phyloP scores from a whole-genome alignment of 2,797 vertebrate genomes.

The Todus mexicanus region DNA sequence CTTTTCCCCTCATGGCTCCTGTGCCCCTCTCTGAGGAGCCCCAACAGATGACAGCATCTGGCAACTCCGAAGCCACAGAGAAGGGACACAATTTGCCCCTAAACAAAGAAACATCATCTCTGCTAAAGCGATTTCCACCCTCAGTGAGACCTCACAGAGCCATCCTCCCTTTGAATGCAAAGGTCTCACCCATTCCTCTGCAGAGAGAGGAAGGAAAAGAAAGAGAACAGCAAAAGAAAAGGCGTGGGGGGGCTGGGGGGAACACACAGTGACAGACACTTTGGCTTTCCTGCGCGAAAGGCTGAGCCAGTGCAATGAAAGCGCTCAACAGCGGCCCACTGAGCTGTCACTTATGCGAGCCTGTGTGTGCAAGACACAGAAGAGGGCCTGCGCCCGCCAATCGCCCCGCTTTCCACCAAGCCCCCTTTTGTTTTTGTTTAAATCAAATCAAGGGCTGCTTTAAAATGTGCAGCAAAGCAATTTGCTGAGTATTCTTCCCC shows the following conservation, averaged over 20 bases:
- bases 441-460: conserved; percentile 60
- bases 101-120: conserved; percentile 67
- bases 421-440: conserved; percentile 70
- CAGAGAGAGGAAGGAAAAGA: conserved; percentile 44
- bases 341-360: conserved; percentile 59
- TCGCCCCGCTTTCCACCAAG: conserved; percentile 54
- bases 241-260: background rate
- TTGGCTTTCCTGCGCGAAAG: conserved; percentile 54
- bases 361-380: conserved; percentile 31
- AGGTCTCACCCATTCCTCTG: conserved; percentile 67
- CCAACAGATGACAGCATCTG: conserved; percentile 49
- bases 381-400: conserved; percentile 49
- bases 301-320: conserved; percentile 66
- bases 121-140: conserved; percentile 59
- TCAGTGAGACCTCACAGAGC: conserved; percentile 66
- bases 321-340: conserved; percentile 30
- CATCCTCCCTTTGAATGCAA: conserved; percentile 66
- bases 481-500: conserved; percentile 58
- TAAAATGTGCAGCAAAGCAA: conserved; percentile 61
- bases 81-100: conserved; percentile 49
- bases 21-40: conserved; percentile 23
- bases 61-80: background rate
- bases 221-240: conserved; percentile 58
- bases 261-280: conserved; percentile 59
- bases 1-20: background rate